A percentile compares a stretch with the other conserved stretches of the same genome.
phyloP scores from a whole-genome alignment of 2,113 vertebrate species.

The Trogon surrucura region DNA sequence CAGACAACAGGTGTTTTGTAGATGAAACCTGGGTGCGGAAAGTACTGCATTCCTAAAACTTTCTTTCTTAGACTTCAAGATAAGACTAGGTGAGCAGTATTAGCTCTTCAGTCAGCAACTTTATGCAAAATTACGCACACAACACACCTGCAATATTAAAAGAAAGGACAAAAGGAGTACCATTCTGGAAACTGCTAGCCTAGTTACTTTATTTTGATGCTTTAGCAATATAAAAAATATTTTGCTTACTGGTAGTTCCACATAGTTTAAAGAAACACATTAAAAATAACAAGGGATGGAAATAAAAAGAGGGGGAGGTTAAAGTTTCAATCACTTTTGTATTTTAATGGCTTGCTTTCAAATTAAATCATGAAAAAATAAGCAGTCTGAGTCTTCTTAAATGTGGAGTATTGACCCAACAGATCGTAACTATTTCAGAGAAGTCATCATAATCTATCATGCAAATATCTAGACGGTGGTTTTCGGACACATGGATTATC shows the following conservation, averaged over 20 bases:
- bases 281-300: background rate
- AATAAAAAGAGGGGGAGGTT: background rate
- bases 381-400: background rate
- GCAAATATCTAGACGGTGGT: background rate
- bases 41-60: background rate
- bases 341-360: background rate
- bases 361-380: background rate
- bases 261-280: background rate
- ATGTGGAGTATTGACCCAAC: background rate
- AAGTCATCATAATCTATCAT: constrained; percentile 7
- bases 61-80: background rate
- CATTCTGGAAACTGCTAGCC: constrained; percentile 10
- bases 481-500: constrained; percentile 25
- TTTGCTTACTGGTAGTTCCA: background rate
- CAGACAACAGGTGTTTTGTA: background rate
- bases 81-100: background rate
- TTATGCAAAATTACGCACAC: background rate
- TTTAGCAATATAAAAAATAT: background rate
- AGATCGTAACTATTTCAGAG: background rate
- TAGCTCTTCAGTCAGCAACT: background rate
- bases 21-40: background rate
- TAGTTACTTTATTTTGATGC: background rate
- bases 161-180: background rate
- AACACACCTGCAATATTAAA: constrained; percentile 4
- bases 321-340: background rate